Base-by-base conservation (phyloP, 2,797 vertebrate species). In the Periophthalmus magnuspinnatus region DNA sequence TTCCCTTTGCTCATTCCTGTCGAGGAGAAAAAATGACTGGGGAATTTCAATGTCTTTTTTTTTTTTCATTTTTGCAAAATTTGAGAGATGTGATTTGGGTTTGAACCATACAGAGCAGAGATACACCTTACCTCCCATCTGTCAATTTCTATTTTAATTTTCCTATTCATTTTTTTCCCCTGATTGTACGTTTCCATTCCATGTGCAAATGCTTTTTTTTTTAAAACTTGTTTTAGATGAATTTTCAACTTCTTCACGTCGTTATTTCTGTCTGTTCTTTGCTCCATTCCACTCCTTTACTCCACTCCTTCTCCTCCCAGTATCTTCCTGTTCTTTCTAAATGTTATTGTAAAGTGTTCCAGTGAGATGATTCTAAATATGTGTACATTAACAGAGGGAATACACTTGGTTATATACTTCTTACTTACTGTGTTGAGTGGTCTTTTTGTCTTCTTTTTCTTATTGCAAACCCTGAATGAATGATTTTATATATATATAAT, bases 381-480 rank as follows among this genome's bases (percentile, higher is more conserved):
- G 93, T 95, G 94, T 94, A 94, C 93, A 95, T 93, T 94, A 94
- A 92, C 93, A 94, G 93, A 93, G 93, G 93, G 92, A 94, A 95
- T 95, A 95, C 93, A 95, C 91, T 94, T 95, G 94, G 93, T 95
- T 94, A 95, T 94, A 95, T 94, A 94, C 93, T 95, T 95, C 92
- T 93, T 95, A 94, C 76, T 80, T 58, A 71, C 34, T 57, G 89
- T 82, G 85, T 91, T 8, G 50, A 61, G 91, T 93, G 77, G 71
- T 94, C 76, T 91, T 70, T 91, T 84, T 70, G 24, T 59, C 38
- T 52, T 80, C 45, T 36, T 65, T 68, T 24, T 22, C 6, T 47
- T 47, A 17, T 22, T 7, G n/a, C 59, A 36, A 21, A 59, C n/a
- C 3, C 5, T 21, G 21, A 54, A 54, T 54, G 14, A 54, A 10